phyloP scores from a whole-genome alignment of 2,113 vertebrate species.

The Polyodon spathula region DNA sequence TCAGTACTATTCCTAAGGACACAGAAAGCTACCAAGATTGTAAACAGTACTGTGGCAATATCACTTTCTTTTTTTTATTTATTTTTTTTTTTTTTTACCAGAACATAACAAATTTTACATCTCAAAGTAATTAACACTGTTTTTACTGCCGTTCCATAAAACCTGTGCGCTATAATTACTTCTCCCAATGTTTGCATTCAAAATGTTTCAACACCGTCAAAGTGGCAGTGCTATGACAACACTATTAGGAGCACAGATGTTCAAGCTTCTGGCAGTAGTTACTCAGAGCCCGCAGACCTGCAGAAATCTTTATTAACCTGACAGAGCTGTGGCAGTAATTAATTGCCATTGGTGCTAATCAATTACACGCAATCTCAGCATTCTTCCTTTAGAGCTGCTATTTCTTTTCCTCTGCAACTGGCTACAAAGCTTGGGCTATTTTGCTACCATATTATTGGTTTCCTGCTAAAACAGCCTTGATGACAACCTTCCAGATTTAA shows the following conservation, averaged over 20 bases:
- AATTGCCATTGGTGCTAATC: conserved; percentile 45
- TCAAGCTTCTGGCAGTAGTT: conserved; percentile 33
- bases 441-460: too few species aligned
- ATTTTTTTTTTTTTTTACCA: background rate
- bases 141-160: conserved; percentile 21
- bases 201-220: conserved; percentile 31
- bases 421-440: background rate
- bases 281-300: conserved; percentile 23
- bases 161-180: conserved; percentile 27
- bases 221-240: conserved; percentile 31
- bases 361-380: conserved; percentile 40
- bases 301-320: conserved; percentile 14
- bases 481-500: too few species aligned
- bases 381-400: background rate
- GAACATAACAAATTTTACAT: background rate
- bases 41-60: too few species aligned
- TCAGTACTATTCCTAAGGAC: too few species aligned
- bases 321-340: conserved; percentile 32
- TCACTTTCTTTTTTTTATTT: too few species aligned
- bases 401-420: background rate
- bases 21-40: too few species aligned
- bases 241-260: conserved; percentile 43
- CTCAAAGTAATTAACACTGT: conserved; percentile 10
- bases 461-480: too few species aligned
- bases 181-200: conserved; percentile 26